A percentile compares a stretch with the other conserved stretches of the same genome.
Evolutionary conservation across 1,140 invertebrate genomes (phyloP).

Genomic region (Stegodyphus mimosarum): DNA sequence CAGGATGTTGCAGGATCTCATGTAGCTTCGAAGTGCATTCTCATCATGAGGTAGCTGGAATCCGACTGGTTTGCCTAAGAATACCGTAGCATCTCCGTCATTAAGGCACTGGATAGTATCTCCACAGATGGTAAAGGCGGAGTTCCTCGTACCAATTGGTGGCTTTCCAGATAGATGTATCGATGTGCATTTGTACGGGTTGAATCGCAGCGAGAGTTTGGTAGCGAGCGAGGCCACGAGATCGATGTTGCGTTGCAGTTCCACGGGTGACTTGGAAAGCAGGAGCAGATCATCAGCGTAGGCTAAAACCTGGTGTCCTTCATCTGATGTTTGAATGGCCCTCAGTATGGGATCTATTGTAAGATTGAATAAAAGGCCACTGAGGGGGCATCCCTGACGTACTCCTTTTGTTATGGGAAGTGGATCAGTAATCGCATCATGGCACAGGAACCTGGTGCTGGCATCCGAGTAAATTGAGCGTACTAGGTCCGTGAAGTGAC

Average conservation of each 20-base stretch:
- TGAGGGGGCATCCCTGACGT: not conserved
- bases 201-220: not conserved
- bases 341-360: not conserved
- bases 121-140: not conserved
- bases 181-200: not conserved
- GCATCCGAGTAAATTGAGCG: not conserved
- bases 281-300: not conserved
- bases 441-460: not conserved
- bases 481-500: not conserved
- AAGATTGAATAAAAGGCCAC: not conserved
- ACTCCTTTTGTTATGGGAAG: not conserved
- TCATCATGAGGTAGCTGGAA: not conserved
- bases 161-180: not conserved
- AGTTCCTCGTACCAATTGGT: not conserved
- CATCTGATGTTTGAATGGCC: not conserved
- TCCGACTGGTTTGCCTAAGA: not conserved
- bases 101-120: not conserved
- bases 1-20: not conserved
- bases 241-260: not conserved
- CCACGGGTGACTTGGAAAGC: not conserved
- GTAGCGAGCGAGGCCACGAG: not conserved
- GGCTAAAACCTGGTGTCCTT: not conserved
- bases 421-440: not conserved
- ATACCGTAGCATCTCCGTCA: not conserved
- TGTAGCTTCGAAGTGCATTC: not conserved